Evolutionary conservation across 2,888 invertebrate genomes (phyloP).

Genomic region (Tachystola acroxantha): DNA sequence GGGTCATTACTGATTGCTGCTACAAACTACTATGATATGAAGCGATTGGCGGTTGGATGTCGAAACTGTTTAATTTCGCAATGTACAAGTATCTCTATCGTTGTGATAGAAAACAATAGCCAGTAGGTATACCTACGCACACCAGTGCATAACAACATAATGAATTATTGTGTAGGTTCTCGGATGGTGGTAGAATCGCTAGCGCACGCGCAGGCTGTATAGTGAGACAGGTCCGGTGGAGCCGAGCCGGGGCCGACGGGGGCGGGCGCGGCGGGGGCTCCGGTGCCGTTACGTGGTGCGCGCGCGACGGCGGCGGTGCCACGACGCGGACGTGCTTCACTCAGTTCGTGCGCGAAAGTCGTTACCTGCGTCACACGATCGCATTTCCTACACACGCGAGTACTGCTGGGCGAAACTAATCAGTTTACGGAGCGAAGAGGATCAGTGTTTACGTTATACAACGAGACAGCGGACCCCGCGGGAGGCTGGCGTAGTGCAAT

Average conservation of each 20-base stretch:
- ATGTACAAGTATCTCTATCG: constrained; percentile 10
- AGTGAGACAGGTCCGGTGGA: constrained; percentile 16
- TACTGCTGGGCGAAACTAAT: constrained; percentile 47
- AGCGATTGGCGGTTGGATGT: background rate
- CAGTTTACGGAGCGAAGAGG: constrained; percentile 33
- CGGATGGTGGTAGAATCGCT: background rate
- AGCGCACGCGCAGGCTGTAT: constrained; percentile 16
- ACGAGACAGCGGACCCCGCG: constrained; percentile 24
- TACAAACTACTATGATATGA: too few species aligned
- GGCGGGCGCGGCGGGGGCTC: constrained; percentile 41
- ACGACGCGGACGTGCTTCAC: constrained; percentile 76
- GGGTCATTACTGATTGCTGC: too few species aligned
- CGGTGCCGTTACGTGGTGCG: constrained; percentile 65
- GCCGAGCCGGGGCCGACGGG: constrained; percentile 9
- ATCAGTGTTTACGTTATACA: constrained; percentile 36
- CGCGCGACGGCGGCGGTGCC: constrained; percentile 36
- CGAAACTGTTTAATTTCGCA: background rate
- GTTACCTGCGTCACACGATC: constrained; percentile 69
- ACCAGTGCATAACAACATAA: constrained; percentile 4
- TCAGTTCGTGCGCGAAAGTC: constrained; percentile 78
- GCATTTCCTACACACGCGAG: constrained; percentile 64
- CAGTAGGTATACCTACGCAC: constrained; percentile 7
- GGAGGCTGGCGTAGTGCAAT: constrained; percentile 28
- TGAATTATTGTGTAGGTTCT: constrained; percentile 6
- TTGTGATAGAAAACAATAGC: constrained; percentile 16